Evolutionary conservation across 2,888 invertebrate species (phyloP).

Genomic region (Margaritifera margaritifera): DNA sequence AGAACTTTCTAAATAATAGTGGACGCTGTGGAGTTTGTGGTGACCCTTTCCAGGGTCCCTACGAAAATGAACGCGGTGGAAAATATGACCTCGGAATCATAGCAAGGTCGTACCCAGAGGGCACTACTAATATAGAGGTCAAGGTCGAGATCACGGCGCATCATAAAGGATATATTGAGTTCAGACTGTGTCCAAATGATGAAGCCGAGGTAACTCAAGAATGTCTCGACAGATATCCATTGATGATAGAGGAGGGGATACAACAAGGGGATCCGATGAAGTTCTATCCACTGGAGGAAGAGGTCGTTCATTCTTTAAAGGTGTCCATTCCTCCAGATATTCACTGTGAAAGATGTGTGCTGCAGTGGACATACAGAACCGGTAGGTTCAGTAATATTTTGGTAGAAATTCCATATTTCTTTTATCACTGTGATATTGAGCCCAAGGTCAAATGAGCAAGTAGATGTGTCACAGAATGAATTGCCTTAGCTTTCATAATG

Average conservation of each 20-base stretch:
- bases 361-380: conserved; percentile 37
- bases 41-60: conserved; percentile 29
- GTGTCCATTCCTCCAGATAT: conserved; percentile 24
- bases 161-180: conserved; percentile 31
- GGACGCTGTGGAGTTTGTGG: conserved; percentile 37
- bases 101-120: conserved; percentile 27
- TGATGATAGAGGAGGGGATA: conserved; percentile 23
- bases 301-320: conserved; percentile 8
- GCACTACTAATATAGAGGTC: conserved; percentile 24
- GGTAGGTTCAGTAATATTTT: conserved; percentile 10
- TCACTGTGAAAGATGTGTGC: conserved; percentile 30
- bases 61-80: conserved; percentile 32
- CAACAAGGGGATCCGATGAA: conserved; percentile 19
- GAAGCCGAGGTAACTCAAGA: conserved; percentile 17
- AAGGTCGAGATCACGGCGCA: conserved; percentile 35
- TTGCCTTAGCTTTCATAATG: too few relatives aligned
- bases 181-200: conserved; percentile 34
- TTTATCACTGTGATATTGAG: too few relatives aligned
- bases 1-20: conserved; percentile 22
- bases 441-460: too few relatives aligned
- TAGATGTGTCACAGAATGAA: too few relatives aligned
- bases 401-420: too few relatives aligned
- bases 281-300: conserved; percentile 16
- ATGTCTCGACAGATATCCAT: conserved; percentile 31
- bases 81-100: conserved; percentile 32